Percentiles rank a stretch among this genome's conserved stretches.
Conservation (phyloP, 2,797 vertebrate genomes). For the Passerculus sandwichensis region DNA sequence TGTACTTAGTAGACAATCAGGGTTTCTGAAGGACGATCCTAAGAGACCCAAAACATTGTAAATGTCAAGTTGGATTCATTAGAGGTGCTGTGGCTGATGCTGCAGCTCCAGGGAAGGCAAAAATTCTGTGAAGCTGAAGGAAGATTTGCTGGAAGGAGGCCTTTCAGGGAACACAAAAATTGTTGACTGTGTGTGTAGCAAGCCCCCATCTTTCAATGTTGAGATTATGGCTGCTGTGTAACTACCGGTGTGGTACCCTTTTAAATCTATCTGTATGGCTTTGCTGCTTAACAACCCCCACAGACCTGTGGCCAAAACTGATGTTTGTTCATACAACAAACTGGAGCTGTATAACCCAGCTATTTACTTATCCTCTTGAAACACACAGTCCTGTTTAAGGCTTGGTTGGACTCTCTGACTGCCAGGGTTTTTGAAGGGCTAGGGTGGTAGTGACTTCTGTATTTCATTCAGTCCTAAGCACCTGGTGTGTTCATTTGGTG, state of each 20-base stretch:
- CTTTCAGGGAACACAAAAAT: not conserved
- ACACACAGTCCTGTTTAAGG: not conserved
- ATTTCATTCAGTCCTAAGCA: not conserved
- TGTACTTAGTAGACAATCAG: not conserved
- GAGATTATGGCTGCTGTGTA: not conserved
- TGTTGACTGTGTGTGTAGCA: not conserved
- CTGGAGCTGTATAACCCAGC: not conserved
- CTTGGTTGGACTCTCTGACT: not conserved
- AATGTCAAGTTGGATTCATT: conserved; percentile 15
- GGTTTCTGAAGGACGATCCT: not conserved
- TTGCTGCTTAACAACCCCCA: not conserved
- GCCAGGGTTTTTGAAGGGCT: not conserved
- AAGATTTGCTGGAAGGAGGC: conserved; percentile 11
- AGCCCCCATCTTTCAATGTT: not conserved
- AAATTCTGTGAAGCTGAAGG: conserved; percentile 7
- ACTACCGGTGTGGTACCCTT: not conserved
- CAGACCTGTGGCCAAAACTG: not conserved
- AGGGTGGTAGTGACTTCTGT: not conserved
- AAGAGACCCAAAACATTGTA: not conserved
- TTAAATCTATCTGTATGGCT: not conserved
- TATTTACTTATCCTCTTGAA: not conserved
- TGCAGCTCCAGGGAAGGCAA: conserved; percentile 2
- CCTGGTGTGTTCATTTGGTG: not conserved
- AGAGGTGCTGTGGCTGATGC: not conserved
- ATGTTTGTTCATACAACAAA: not conserved